phyloP scores from a whole-genome alignment of 2,113 vertebrate genomes.

The Tychaedon coryphoeus region DNA sequence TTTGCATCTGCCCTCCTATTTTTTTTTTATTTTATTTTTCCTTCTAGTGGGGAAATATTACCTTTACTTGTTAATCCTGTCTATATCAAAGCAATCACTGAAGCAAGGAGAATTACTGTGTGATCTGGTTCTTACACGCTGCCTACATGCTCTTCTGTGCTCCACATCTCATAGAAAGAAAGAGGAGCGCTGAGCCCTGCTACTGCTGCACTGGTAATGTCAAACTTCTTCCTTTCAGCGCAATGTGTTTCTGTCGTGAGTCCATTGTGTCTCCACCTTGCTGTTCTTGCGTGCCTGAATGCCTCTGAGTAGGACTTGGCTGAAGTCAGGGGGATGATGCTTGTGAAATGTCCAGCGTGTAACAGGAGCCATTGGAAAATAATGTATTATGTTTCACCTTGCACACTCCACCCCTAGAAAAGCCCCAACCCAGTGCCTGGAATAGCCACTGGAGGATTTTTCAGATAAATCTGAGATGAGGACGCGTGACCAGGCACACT shows the following conservation, averaged over 20 bases:
- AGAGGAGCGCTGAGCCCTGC: constrained; percentile 67
- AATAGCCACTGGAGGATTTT: background rate
- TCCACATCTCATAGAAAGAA: constrained; percentile 74
- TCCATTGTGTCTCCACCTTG: background rate
- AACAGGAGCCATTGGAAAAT: constrained; percentile 26
- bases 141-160: constrained; percentile 74
- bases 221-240: constrained; percentile 62
- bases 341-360: background rate
- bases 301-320: background rate
- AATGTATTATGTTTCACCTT: background rate
- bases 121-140: constrained; percentile 76
- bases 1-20: constrained; percentile 64
- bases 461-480: background rate
- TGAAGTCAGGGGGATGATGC: background rate
- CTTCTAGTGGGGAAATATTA: constrained; percentile 69
- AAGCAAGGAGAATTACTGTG: constrained; percentile 76
- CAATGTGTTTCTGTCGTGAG: background rate
- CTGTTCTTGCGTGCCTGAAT: background rate
- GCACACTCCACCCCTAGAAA: background rate
- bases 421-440: accelerated
- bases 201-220: constrained; percentile 81
- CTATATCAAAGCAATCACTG: constrained; percentile 81
- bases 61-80: constrained; percentile 85
- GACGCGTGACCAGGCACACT: accelerated
- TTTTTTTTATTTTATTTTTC: constrained; percentile 47